These are phyloP conservation scores for Aeoliscus strigatus DNA, from an alignment of 2,797 vertebrate genomes.

Conservation along the genomic window DNA sequence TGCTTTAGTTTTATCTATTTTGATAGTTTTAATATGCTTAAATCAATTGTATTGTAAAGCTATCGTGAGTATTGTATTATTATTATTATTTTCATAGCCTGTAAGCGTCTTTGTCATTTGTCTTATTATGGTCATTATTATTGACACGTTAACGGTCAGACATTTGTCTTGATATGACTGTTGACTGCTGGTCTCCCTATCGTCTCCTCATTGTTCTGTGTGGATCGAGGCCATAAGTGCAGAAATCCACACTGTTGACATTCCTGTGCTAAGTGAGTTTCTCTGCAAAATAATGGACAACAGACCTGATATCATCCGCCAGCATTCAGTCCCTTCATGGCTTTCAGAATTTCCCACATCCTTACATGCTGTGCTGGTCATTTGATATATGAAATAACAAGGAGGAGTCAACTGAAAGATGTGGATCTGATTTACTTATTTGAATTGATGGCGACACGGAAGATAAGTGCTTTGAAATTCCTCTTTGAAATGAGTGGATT, in stretches of 20 bases:
- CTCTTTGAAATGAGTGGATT: conserved; percentile 17
- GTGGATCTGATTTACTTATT: conserved; percentile 20
- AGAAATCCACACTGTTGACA: conserved; percentile 66
- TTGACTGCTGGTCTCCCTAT: conserved; percentile 7
- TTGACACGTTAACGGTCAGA: too few relatives aligned
- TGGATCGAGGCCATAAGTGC: conserved; percentile 40
- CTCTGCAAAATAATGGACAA: conserved; percentile 61
- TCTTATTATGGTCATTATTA: too few relatives aligned
- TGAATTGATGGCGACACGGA: conserved; percentile 2
- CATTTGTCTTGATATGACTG: too few relatives aligned
- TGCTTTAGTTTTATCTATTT: too few relatives aligned
- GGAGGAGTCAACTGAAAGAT: conserved; percentile 4
- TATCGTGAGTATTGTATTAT: too few relatives aligned
- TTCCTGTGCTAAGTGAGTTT: conserved; percentile 55
- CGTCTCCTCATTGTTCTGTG: conserved; percentile 48
- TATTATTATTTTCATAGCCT: too few relatives aligned
- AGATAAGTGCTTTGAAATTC: conserved; percentile 12
- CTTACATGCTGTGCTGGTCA: conserved; percentile 24
- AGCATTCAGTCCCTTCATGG: conserved; percentile 12
- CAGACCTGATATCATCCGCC: conserved; percentile 47
- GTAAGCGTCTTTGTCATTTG: too few relatives aligned
- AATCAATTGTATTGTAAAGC: too few relatives aligned
- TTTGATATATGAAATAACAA: conserved; percentile 24
- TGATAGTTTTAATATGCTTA: too few relatives aligned
- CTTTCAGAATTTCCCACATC: conserved; percentile 3